Evolutionary conservation across 2,797 vertebrate species (phyloP), one percentile per base, ranked within the genome.

Genomic region (Danionella dracula): DNA sequence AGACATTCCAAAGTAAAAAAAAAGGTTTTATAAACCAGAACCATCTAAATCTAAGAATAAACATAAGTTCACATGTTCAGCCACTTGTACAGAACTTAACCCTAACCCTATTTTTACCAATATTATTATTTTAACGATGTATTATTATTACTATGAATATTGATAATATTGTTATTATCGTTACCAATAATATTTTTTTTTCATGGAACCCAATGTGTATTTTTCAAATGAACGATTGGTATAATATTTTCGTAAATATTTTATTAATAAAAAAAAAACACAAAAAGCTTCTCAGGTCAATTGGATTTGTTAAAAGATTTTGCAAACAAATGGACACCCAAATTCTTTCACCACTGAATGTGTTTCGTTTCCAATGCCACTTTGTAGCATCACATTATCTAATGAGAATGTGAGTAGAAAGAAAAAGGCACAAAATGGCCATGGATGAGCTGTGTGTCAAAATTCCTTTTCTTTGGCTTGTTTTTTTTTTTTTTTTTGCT

Each of bases 321-420:
- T 91, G 86, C 93, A 90, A n/a, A 92, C 15, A 50, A 72, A 87
- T 86, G 86, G 63, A 71, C 79, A 84, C 86, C 80, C 46, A 79
- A 84, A 73, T 76, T 79, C 79, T 57, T 78, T 55, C 67, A 41
- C 63, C 40, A 66, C 78, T 82, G 76, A 57, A 86, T 76, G 82
- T 72, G 79, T 87, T 82, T 76, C 83, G 79, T 87, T 82, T 76
- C 83, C 81, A 55, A 23, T 87, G 85, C 79, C 70, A 71, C 82
- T 90, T 89, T 84, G 84, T 76, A 80, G 84, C 90, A 89, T 88
- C 77, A 75, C 85, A 84, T 93, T 92, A 92, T 85, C 82, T 93
- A 93, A 94, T 90, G 91, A 94, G 91, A 87, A 92, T 85, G 85
- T 82, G 90, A 94, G 89, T 91, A 87, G 88, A 90, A 84, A 87